Conservation (phyloP, 2,797 vertebrate genomes). For the Pipistrellus pygmaeus region DNA sequence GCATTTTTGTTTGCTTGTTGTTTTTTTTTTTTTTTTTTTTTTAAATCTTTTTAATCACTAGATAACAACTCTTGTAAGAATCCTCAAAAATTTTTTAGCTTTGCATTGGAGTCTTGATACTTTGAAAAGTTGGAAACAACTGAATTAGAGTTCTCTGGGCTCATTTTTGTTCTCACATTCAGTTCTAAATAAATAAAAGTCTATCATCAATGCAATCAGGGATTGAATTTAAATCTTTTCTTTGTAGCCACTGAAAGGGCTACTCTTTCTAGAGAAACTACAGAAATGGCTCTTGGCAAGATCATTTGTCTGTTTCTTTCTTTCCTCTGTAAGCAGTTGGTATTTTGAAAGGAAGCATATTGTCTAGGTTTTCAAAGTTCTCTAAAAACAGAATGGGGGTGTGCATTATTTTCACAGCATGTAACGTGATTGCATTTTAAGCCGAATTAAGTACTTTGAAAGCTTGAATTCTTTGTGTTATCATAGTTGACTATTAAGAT, state of each 20-base stretch:
- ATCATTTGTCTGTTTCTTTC: slow-evolving; percentile 82
- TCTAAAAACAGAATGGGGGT: slow-evolving; percentile 77
- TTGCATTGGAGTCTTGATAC: neutral
- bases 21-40: neutral
- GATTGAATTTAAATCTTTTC: slow-evolving; percentile 51
- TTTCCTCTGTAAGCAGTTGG: slow-evolving; percentile 85
- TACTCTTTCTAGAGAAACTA: slow-evolving; percentile 63
- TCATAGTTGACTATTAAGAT: slow-evolving; percentile 10
- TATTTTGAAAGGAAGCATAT: slow-evolving; percentile 88
- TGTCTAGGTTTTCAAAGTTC: slow-evolving; percentile 83
- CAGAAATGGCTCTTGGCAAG: slow-evolving; percentile 86
- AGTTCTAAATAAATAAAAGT: slow-evolving; percentile 57
- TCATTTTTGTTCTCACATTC: slow-evolving; percentile 53
- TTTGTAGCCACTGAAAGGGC: slow-evolving; percentile 66
- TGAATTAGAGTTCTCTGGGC: neutral
- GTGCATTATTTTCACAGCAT: slow-evolving; percentile 82
- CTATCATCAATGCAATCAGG: slow-evolving; percentile 39
- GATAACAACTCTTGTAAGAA: neutral
- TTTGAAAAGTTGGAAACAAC: slow-evolving; percentile 3
- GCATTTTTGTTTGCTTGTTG: neutral
- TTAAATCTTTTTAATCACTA: neutral
- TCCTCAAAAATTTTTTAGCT: neutral
- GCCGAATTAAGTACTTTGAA: slow-evolving; percentile 80
- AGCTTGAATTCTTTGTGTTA: slow-evolving; percentile 66
- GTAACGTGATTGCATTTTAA: slow-evolving; percentile 73